Percentiles rank a stretch among this genome's conserved stretches.
Conservation (phyloP, 2,113 vertebrate species). For the Sapayoa aenigma region DNA sequence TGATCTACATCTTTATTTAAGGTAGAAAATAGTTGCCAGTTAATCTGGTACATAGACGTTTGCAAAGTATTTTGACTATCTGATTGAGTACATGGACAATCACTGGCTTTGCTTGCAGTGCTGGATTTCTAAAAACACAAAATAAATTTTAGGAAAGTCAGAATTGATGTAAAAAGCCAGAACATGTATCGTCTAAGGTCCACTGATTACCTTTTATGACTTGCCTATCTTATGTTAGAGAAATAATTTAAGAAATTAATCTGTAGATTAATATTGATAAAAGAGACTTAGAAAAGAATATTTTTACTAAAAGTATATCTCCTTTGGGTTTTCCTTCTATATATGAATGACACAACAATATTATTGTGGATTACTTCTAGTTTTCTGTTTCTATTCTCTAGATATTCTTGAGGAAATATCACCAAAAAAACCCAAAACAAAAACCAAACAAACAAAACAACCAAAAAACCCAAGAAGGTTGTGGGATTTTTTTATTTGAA, state of each 20-base stretch:
- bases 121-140: not conserved
- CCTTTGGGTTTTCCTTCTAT: not conserved
- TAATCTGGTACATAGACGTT: not conserved
- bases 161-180: not conserved
- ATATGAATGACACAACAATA: not conserved
- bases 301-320: not conserved
- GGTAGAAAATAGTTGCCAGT: not conserved
- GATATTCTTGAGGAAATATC: not conserved
- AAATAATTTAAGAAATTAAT: not conserved
- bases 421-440: not conserved
- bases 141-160: not conserved
- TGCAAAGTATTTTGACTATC: not conserved
- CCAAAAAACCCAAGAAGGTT: rapidly evolving
- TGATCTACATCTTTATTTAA: not conserved
- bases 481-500: not conserved
- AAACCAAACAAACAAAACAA: not conserved
- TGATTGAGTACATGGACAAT: not conserved
- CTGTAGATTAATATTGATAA: not conserved
- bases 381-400: not conserved
- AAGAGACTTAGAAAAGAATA: not conserved
- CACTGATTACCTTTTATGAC: not conserved
- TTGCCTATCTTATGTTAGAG: not conserved
- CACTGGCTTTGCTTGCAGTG: not conserved
- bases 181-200: not conserved
- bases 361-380: not conserved